phyloP scores from a whole-genome alignment of 2,113 vertebrate genomes.

The Sebastes fasciatus region DNA sequence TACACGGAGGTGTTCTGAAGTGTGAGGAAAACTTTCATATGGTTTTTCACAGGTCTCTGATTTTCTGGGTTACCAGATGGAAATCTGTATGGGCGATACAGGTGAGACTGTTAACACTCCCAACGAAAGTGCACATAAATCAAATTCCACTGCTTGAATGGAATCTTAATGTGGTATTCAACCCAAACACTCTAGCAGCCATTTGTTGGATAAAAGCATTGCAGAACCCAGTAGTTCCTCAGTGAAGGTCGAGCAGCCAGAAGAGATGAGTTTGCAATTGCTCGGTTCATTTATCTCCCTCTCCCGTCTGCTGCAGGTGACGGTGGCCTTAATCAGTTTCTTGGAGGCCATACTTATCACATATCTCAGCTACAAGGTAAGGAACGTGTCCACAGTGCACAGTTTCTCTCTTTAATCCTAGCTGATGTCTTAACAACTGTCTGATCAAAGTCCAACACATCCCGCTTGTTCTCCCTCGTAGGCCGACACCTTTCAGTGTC shows the following conservation, averaged over 20 bases:
- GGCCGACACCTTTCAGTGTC: constrained; percentile 2
- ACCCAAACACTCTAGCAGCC: neutral
- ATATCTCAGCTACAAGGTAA: constrained; percentile 99
- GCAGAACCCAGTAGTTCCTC: neutral
- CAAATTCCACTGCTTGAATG: neutral
- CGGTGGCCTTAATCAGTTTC: constrained; percentile 95
- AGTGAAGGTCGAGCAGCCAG: constrained; percentile 15
- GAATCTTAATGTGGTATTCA: neutral
- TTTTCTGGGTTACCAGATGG: constrained; percentile 91
- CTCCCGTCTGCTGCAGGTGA: constrained; percentile 85
- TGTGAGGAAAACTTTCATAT: neutral
- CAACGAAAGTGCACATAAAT: constrained; percentile 34
- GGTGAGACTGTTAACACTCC: constrained; percentile 81
- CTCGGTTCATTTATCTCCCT: constrained; percentile 33
- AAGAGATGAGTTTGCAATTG: constrained; percentile 18
- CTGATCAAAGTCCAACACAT: neutral
- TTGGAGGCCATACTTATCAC: constrained; percentile 97
- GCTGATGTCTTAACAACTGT: constrained; percentile 1
- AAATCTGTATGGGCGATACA: constrained; percentile 94
- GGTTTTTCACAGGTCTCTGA: constrained; percentile 75
- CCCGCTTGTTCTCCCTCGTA: neutral
- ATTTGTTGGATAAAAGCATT: constrained; percentile 36
- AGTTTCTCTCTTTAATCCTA: constrained; percentile 6
- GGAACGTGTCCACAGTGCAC: constrained; percentile 20
- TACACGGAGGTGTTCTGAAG: neutral